phyloP scores from a whole-genome alignment of 2,888 invertebrate genomes.

The Aleiodes alternator region DNA sequence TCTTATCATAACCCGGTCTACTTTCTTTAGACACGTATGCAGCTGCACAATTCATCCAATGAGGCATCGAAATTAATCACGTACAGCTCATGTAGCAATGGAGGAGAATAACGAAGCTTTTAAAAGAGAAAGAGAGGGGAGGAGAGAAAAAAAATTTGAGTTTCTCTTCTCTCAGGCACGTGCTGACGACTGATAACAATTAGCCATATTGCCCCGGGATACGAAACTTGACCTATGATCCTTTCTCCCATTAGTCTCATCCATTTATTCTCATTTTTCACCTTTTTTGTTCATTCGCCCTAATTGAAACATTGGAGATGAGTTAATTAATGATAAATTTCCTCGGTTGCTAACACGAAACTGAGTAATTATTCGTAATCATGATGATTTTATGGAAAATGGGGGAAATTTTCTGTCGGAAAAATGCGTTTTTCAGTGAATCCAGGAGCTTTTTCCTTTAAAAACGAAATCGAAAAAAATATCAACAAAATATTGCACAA shows the following conservation, averaged over 20 bases:
- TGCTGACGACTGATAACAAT: conserved; percentile 38
- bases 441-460: no score
- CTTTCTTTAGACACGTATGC: conserved; percentile 18
- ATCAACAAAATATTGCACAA: no score
- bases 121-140: not conserved
- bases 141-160: not conserved
- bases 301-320: not conserved
- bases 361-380: no score
- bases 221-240: conserved; percentile 46
- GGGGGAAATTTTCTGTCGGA: no score
- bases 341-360: no score
- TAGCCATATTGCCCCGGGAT: conserved; percentile 36
- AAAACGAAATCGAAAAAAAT: no score
- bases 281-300: not conserved
- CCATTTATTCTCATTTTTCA: conserved; percentile 17
- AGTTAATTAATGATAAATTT: not conserved
- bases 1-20: conserved; percentile 27
- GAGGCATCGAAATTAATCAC: conserved; percentile 26
- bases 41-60: conserved; percentile 13
- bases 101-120: conserved; percentile 10
- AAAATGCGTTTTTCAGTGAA: no score
- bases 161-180: conserved; percentile 34
- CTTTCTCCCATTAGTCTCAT: conserved; percentile 28
- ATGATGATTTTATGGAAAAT: no score
- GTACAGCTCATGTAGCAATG: conserved; percentile 33